Base-by-base conservation (phyloP, 2,797 vertebrate species). In the Masticophis lateralis region DNA sequence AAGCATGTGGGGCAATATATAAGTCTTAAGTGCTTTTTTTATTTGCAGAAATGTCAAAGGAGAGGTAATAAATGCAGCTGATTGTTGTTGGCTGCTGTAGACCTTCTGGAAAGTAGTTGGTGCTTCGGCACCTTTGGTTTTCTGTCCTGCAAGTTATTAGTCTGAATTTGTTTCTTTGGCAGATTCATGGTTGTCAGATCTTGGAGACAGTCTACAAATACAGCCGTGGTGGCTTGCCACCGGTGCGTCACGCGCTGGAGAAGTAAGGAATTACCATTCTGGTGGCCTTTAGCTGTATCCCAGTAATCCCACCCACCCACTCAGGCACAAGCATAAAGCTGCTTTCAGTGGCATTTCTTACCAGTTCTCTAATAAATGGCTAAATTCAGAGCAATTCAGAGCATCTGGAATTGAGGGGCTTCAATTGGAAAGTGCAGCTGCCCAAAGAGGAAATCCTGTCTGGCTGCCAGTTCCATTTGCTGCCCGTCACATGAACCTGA, bases 181-280 rank as follows among this genome's bases (percentile, higher is more conserved):
- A 99, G 99, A 99, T 99, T 97, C 99, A 99, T 53, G 99, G 99
- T 92, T 99, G 99, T 96, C 99, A 99, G 95, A 99, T 99, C 96
- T 94, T 99, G 97, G 99, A 99, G 97, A 99, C 98, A 0, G 98
- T 99, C 89, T 98, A 99, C 97, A 99, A 99, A 95, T 98, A 99
- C 93, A 99, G 99, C 97, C 99, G 99, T 96, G 99, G 99, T 51
- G 99, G 99, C 0, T 96, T 99, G 95, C 99, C 99, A 93, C 99
- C 99, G 90, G 99, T 99, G 56, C 99, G 99, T 88, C 98, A 98
- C 96, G 99, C 99, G 86, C 97, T 99, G 53, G 99, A 99, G 95
- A 99, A 99, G 99, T 99, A 98, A 95, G 99, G 90, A 22, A 55
- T 91, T 88, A n/a, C 16, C 4, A 43, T 79, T 43, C 18, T 9